phyloP scores from a whole-genome alignment of 2,113 vertebrate species.

The Rana temporaria region DNA sequence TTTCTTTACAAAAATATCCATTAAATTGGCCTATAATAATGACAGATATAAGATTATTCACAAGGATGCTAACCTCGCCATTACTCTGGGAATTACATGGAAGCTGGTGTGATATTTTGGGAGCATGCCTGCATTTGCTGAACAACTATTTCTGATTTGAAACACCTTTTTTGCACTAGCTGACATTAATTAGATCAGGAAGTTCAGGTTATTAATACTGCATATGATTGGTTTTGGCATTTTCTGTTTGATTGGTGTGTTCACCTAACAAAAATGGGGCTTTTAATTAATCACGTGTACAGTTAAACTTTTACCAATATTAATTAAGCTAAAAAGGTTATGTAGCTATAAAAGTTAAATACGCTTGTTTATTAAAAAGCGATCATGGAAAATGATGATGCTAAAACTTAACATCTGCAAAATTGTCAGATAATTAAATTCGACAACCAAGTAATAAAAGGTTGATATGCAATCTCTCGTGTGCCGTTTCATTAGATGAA shows the following conservation, averaged over 20 bases:
- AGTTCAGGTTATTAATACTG: conserved; percentile 40
- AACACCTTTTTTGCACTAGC: conserved; percentile 19
- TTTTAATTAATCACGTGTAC: conserved; percentile 21
- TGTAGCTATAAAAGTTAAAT: conserved; percentile 19
- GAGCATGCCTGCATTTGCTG: conserved; percentile 12
- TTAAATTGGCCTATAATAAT: neutral
- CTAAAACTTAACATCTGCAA: neutral
- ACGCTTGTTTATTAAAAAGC: conserved; percentile 40
- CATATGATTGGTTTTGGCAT: conserved; percentile 38
- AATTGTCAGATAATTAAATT: conserved; percentile 34
- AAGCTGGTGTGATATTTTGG: conserved; percentile 8
- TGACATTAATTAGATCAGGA: conserved; percentile 41
- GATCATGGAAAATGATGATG: conserved; percentile 33
- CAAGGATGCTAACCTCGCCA: neutral
- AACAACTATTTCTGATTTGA: conserved; percentile 23
- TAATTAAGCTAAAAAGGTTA: conserved; percentile 44
- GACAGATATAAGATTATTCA: neutral
- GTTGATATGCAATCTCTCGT: conserved; percentile 2
- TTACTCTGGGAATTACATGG: neutral
- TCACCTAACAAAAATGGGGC: conserved; percentile 19
- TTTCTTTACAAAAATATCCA: neutral
- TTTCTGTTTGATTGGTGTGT: conserved; percentile 37
- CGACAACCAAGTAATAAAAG: neutral
- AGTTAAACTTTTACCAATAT: conserved; percentile 29
- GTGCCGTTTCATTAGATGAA: neutral